Conservation (phyloP, 2,113 vertebrate species). For the Reinhardtius hippoglossoides region DNA sequence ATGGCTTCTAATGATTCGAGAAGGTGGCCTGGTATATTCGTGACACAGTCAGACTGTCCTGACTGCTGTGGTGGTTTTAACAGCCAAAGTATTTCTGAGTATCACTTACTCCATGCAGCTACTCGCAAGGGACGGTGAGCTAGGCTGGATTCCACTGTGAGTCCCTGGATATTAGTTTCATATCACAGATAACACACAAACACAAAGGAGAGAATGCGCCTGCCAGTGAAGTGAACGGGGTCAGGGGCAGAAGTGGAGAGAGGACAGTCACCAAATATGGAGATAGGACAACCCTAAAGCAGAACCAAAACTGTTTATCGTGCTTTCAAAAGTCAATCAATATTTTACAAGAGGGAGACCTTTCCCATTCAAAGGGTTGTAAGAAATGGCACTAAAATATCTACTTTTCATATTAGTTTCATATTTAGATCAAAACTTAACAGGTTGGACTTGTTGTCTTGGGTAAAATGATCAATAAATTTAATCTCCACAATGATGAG, state of each 20-base stretch:
- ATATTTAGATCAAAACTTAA: background rate
- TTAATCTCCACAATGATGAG: background rate
- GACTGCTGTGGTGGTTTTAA: constrained; percentile 68
- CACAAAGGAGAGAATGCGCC: constrained; percentile 56
- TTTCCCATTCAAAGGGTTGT: background rate
- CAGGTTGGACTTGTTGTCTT: background rate
- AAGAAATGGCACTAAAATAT: background rate
- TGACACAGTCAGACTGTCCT: constrained; percentile 60
- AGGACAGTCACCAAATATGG: constrained; percentile 18
- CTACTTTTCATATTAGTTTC: background rate
- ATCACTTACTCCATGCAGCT: constrained; percentile 71
- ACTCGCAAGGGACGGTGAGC: constrained; percentile 58
- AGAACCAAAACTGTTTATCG: background rate
- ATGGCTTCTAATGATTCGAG: constrained; percentile 44
- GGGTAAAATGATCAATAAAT: background rate
- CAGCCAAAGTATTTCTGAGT: constrained; percentile 67
- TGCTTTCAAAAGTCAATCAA: background rate
- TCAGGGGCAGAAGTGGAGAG: constrained; percentile 36
- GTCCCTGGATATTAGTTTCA: constrained; percentile 77
- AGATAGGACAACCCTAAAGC: constrained; percentile 14
- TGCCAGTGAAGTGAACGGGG: constrained; percentile 36
- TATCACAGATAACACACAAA: constrained; percentile 71
- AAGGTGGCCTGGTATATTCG: constrained; percentile 58
- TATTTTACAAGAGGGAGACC: background rate
- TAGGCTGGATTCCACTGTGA: constrained; percentile 69